Evolutionary conservation across 2,888 invertebrate genomes (phyloP).

Genomic region (Unio delphinus): DNA sequence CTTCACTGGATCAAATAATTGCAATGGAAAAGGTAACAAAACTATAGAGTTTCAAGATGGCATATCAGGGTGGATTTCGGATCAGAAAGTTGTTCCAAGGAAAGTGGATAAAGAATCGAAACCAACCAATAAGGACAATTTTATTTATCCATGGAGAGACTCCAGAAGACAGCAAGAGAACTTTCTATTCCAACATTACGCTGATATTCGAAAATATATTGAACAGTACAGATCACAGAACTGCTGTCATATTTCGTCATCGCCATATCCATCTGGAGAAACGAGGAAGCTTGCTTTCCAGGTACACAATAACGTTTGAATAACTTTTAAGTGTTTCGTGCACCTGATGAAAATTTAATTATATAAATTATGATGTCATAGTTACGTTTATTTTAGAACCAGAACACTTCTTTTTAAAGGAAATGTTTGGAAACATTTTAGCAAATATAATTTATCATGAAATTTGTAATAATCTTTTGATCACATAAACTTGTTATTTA

Average conservation of each 20-base stretch:
- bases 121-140: constrained; percentile 15
- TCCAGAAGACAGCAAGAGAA: constrained; percentile 34
- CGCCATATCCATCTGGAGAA: constrained; percentile 20
- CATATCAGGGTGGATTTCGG: constrained; percentile 51
- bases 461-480: too few relatives aligned
- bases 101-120: constrained; percentile 37
- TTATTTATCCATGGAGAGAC: constrained; percentile 43
- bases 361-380: too few relatives aligned
- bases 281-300: constrained; percentile 30
- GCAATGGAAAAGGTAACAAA: constrained; percentile 14
- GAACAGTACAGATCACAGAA: constrained; percentile 52
- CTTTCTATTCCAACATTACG: constrained; percentile 51
- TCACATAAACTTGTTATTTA: too few relatives aligned
- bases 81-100: constrained; percentile 43
- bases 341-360: too few relatives aligned
- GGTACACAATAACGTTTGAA: constrained; percentile 3
- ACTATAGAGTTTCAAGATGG: constrained; percentile 22
- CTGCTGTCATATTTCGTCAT: constrained; percentile 15
- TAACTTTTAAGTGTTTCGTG: too few relatives aligned
- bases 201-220: constrained; percentile 42
- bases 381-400: too few relatives aligned
- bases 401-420: too few relatives aligned
- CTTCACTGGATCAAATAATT: constrained; percentile 14
- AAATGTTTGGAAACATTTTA: too few relatives aligned
- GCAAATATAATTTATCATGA: too few relatives aligned